phyloP scores from a whole-genome alignment of 2,888 invertebrate species.

The Leptogaster cylindrica region DNA sequence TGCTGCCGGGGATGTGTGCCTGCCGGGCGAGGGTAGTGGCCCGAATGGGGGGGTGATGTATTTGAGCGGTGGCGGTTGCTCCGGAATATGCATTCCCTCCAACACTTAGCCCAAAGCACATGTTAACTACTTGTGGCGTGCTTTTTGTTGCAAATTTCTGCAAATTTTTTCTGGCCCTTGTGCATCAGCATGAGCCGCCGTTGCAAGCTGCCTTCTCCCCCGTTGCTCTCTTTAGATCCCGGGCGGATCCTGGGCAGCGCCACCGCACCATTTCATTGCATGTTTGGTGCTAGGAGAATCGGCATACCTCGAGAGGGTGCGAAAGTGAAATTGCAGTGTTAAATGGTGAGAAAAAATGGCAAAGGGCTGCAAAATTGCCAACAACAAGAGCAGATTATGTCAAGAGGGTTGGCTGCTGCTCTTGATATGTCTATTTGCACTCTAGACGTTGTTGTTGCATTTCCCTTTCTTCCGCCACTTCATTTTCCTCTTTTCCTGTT shows the following conservation, averaged over 20 bases:
- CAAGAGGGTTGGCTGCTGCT: slow-evolving; percentile 34
- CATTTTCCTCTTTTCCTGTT: slow-evolving; percentile 24
- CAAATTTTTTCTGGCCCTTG: slow-evolving; percentile 11
- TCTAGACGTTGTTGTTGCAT: slow-evolving; percentile 32
- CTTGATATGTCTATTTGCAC: slow-evolving; percentile 40
- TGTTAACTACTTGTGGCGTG: slow-evolving; percentile 41
- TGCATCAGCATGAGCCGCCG: slow-evolving; percentile 18
- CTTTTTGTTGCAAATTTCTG: slow-evolving; percentile 38
- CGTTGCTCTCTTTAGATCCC: neutral
- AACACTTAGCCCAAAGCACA: slow-evolving; percentile 39
- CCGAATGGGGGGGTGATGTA: neutral
- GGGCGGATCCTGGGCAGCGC: neutral
- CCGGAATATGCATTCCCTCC: slow-evolving; percentile 31
- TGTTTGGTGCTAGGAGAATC: slow-evolving; percentile 25
- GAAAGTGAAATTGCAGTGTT: slow-evolving; percentile 40
- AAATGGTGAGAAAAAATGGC: slow-evolving; percentile 40
- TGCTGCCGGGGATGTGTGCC: slow-evolving; percentile 10
- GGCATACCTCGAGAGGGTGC: slow-evolving; percentile 39
- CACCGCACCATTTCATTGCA: neutral
- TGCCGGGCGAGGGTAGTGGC: neutral
- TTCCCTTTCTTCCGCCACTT: slow-evolving; percentile 31
- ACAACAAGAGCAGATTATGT: slow-evolving; percentile 39
- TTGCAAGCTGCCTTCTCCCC: neutral
- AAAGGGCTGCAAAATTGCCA: slow-evolving; percentile 39
- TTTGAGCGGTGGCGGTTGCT: neutral